Percentiles rank a stretch among this genome's conserved stretches.
Evolutionary conservation across 2,888 invertebrate genomes (phyloP).

Genomic region (Choreutis nemorana): DNA sequence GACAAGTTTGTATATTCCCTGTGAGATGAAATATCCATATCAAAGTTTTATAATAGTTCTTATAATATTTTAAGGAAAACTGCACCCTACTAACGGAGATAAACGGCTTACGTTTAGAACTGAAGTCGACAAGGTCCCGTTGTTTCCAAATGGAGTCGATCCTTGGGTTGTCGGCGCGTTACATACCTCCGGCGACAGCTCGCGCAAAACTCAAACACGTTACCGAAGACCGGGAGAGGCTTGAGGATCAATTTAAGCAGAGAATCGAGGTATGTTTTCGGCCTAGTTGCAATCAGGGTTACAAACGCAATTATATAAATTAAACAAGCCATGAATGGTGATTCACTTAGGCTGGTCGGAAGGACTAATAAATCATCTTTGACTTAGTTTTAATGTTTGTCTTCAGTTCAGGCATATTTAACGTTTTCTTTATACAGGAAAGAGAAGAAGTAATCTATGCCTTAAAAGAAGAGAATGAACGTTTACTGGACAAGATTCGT

Average conservation of each 20-base stretch:
- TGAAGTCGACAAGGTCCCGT: slow-evolving; percentile 71
- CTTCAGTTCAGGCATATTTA: too few relatives aligned
- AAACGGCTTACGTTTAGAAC: slow-evolving; percentile 74
- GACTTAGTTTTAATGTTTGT: too few relatives aligned
- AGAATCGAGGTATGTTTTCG: slow-evolving; percentile 44
- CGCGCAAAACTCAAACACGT: slow-evolving; percentile 70
- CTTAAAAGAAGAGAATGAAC: slow-evolving; percentile 55
- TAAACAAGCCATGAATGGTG: too few relatives aligned
- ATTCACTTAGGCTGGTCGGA: too few relatives aligned
- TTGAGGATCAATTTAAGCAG: slow-evolving; percentile 62
- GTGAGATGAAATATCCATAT: background rate
- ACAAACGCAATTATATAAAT: too few relatives aligned
- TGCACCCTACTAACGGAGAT: slow-evolving; percentile 79
- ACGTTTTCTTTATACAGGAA: slow-evolving; percentile 35
- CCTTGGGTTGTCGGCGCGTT: slow-evolving; percentile 68
- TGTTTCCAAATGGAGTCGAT: slow-evolving; percentile 77
- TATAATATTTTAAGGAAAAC: slow-evolving; percentile 69
- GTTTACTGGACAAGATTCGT: slow-evolving; percentile 39
- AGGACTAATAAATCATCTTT: too few relatives aligned
- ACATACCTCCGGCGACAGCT: slow-evolving; percentile 67
- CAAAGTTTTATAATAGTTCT: background rate
- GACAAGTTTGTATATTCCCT: background rate
- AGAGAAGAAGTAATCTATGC: slow-evolving; percentile 53
- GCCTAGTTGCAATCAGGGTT: too few relatives aligned
- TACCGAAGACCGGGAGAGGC: slow-evolving; percentile 66